Evolutionary conservation across 53 echinoderm and acorn worm genomes (phyloP).

Genomic region (Hippasteria phrygiana): DNA sequence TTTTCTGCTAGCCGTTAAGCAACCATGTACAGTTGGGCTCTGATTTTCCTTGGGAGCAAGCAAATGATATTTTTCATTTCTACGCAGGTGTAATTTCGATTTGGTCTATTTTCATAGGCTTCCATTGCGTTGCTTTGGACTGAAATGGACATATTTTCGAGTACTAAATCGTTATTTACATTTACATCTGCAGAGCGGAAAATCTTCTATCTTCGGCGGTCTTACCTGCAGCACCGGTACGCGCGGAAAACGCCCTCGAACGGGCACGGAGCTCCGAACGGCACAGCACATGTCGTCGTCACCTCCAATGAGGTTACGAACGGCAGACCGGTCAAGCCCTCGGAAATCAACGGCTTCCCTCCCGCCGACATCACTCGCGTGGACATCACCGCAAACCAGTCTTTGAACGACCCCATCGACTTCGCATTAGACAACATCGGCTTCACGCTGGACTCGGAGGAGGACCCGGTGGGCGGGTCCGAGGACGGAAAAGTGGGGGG

Average conservation of each 20-base stretch:
- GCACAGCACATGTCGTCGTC: not conserved
- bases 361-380: not conserved
- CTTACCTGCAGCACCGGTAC: conserved; percentile 37
- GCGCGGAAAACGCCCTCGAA: conserved; percentile 31
- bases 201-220: conserved; percentile 38
- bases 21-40: too few species aligned
- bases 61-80: too few species aligned
- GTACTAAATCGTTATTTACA: not conserved
- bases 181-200: conserved; percentile 23
- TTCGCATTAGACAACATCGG: conserved; percentile 11
- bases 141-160: too few species aligned
- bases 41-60: too few species aligned
- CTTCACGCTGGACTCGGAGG: conserved; percentile 3
- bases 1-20: too few species aligned
- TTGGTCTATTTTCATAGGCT: too few species aligned
- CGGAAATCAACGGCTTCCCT: not conserved
- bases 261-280: not conserved
- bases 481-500: not conserved
- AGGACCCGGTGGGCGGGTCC: not conserved
- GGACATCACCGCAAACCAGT: not conserved
- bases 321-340: too few species aligned
- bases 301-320: too few species aligned
- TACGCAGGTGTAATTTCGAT: too few species aligned
- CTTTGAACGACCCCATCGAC: not conserved
- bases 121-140: too few species aligned